phyloP scores from a whole-genome alignment of 1,140 invertebrate genomes.

The Papilio dardanus region DNA sequence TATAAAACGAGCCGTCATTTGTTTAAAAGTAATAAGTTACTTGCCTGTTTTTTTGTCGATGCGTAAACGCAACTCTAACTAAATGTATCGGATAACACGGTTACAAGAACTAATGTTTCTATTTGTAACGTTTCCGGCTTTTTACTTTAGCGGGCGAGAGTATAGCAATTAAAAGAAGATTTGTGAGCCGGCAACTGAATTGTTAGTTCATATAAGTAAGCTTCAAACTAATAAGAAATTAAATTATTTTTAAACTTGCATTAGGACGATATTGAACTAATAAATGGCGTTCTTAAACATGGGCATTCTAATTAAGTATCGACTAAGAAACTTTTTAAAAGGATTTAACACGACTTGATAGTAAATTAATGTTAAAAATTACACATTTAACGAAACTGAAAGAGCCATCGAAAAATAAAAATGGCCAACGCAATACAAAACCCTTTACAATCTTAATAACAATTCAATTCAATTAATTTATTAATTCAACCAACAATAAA shows the following conservation, averaged over 20 bases:
- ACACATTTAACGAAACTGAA: no score
- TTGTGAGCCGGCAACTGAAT: constrained; percentile 39
- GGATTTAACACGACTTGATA: no score
- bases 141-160: constrained; percentile 45
- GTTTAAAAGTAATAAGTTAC: constrained; percentile 16
- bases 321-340: no score
- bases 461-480: no score
- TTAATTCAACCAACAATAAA: no score
- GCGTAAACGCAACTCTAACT: constrained; percentile 50
- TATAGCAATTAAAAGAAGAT: constrained; percentile 39
- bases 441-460: no score
- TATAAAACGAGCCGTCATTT: constrained; percentile 6
- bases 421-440: no score
- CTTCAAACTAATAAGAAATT: constrained; percentile 2
- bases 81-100: constrained; percentile 63
- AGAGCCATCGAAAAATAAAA: no score
- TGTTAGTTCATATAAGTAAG: constrained; percentile 15
- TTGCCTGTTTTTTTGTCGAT: constrained; percentile 39
- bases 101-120: constrained; percentile 74
- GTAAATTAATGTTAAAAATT: no score
- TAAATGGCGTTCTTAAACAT: background rate
- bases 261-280: background rate
- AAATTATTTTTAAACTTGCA: constrained; percentile 22
- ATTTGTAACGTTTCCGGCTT: constrained; percentile 74
- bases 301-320: background rate